phyloP scores from a whole-genome alignment of 2,888 invertebrate genomes.

The Sussaba pulchella region DNA sequence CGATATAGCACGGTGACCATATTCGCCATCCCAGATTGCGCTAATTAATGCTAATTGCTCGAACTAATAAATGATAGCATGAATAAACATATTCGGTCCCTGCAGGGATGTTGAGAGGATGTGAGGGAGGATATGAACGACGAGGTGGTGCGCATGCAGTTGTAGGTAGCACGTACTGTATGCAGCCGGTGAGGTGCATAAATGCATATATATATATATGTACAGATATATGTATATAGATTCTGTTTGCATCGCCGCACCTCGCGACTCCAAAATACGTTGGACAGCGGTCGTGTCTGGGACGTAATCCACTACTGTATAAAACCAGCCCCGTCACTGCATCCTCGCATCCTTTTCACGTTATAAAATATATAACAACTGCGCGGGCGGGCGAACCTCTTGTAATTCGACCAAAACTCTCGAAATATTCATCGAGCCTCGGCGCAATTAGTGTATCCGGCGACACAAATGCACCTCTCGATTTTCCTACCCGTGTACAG shows the following conservation, averaged over 20 bases:
- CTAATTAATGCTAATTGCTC: conserved; percentile 83
- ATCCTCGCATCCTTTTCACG: conserved; percentile 13
- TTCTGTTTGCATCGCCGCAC: conserved; percentile 24
- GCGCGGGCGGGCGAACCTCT: neutral
- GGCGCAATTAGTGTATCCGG: conserved; percentile 75
- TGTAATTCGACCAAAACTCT: conserved; percentile 41
- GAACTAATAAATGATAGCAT: conserved; percentile 81
- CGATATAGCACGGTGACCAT: conserved; percentile 52
- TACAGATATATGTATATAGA: conserved; percentile 24
- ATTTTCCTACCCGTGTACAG: conserved; percentile 46
- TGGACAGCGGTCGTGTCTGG: conserved; percentile 18
- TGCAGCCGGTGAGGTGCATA: conserved; percentile 62
- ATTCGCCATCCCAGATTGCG: conserved; percentile 77
- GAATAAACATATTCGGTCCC: conserved; percentile 79
- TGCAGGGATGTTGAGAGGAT: conserved; percentile 57
- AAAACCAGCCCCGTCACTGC: neutral
- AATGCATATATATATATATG: conserved; percentile 47
- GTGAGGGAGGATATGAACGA: conserved; percentile 47
- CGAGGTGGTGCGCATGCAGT: conserved; percentile 41
- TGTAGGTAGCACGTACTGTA: conserved; percentile 48
- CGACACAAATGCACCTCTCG: conserved; percentile 71
- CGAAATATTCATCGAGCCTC: conserved; percentile 81
- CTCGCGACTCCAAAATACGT: conserved; percentile 16
- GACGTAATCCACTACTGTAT: conserved; percentile 30
- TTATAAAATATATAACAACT: conserved; percentile 24